Evolutionary conservation across 1,140 invertebrate genomes (phyloP).

Genomic region (Pseudobourletiella spinata): DNA sequence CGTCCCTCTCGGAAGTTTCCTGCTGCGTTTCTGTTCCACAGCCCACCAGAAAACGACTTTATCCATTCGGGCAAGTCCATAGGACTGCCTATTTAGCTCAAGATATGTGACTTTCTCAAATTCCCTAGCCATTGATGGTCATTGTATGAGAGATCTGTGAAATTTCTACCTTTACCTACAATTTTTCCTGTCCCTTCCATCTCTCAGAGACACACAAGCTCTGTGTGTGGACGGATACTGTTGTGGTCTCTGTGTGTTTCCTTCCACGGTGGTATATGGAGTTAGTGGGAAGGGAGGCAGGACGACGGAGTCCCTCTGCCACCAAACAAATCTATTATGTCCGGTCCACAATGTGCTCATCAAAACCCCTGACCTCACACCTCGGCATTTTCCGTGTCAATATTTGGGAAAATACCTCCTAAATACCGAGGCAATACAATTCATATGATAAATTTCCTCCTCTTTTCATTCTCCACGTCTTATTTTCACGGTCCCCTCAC

Average conservation of each 20-base stretch:
- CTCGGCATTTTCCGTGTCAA: constrained; percentile 33
- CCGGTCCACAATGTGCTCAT: constrained; percentile 1
- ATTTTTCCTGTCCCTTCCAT: not conserved
- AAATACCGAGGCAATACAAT: constrained; percentile 18
- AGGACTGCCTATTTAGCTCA: not conserved
- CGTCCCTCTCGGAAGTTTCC: constrained; percentile 33
- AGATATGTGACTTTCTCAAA: constrained; percentile 26
- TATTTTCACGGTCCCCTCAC: not conserved
- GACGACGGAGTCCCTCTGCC: not conserved
- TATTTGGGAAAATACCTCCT: constrained; percentile 32
- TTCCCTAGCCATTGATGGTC: constrained; percentile 2
- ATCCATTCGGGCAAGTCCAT: constrained; percentile 1
- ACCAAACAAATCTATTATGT: constrained; percentile 21
- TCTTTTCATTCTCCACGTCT: constrained; percentile 3
- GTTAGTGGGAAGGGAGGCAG: not conserved
- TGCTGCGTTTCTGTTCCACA: constrained; percentile 27
- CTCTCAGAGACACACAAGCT: not conserved
- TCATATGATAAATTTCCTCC: constrained; percentile 19
- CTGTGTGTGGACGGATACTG: too few relatives aligned
- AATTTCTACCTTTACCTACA: constrained; percentile 5
- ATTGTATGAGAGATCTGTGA: not conserved
- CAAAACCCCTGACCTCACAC: constrained; percentile 31
- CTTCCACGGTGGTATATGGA: constrained; percentile 10
- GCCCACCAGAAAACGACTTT: constrained; percentile 20
- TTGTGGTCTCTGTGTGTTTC: constrained; percentile 1